Conservation (phyloP, 2,888 invertebrate species). For the Eupithecia tripunctaria region DNA sequence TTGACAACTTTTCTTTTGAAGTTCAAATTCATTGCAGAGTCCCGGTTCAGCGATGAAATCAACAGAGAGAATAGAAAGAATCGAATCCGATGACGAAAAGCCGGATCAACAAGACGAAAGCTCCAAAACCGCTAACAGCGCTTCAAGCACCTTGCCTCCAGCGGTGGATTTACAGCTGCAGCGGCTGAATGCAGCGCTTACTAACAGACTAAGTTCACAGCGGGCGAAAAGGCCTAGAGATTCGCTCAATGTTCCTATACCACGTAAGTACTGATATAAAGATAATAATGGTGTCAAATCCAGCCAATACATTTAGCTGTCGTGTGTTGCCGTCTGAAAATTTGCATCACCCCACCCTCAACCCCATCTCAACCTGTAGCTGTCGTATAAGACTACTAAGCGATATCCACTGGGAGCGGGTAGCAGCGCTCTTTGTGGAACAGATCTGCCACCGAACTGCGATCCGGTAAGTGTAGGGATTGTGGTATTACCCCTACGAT, state of each 20-base stretch:
- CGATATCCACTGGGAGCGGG: too few species aligned
- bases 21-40: constrained; percentile 41
- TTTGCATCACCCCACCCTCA: too few species aligned
- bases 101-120: constrained; percentile 40
- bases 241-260: constrained; percentile 50
- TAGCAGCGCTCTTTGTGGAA: too few species aligned
- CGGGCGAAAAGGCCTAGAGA: constrained; percentile 60
- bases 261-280: constrained; percentile 45
- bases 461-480: too few species aligned
- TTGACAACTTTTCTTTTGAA: too few species aligned
- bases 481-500: neutral
- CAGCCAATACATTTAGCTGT: too few species aligned
- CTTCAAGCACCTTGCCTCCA: constrained; percentile 43
- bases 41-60: constrained; percentile 45
- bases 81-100: constrained; percentile 13
- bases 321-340: too few species aligned
- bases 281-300: too few species aligned
- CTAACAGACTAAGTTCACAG: constrained; percentile 65
- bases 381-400: too few species aligned
- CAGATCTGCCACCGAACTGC: too few species aligned
- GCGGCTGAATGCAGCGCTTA: constrained; percentile 78
- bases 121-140: constrained; percentile 45
- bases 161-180: constrained; percentile 78
- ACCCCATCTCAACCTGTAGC: too few species aligned
- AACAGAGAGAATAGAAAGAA: constrained; percentile 17